Evolutionary conservation across 2,797 vertebrate genomes (phyloP).

Genomic region (Epinephelus coioides): DNA sequence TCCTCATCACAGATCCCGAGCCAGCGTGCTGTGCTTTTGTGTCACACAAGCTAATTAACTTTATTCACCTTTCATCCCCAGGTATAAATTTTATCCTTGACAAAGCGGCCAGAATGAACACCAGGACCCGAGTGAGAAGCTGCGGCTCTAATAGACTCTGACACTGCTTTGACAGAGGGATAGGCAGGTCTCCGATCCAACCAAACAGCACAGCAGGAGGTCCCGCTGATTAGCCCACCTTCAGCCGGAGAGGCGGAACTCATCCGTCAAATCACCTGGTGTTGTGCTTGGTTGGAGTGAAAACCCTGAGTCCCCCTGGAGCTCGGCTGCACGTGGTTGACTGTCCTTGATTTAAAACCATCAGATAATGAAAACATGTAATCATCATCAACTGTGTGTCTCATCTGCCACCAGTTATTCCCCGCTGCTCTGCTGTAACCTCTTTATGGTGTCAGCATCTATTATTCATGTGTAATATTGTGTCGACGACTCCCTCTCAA

Average conservation of each 20-base stretch:
- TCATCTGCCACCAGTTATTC: slow-evolving; percentile 50
- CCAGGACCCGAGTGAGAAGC: slow-evolving; percentile 23
- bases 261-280: slow-evolving; percentile 76
- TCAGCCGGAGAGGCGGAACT: slow-evolving; percentile 66
- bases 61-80: slow-evolving; percentile 29
- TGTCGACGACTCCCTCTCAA: slow-evolving; percentile 25
- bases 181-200: slow-evolving; percentile 43
- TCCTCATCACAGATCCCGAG: slow-evolving; percentile 30
- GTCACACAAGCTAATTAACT: slow-evolving; percentile 44
- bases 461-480: slow-evolving; percentile 26
- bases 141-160: slow-evolving; percentile 37
- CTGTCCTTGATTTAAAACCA: slow-evolving; percentile 69
- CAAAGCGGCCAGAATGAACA: slow-evolving; percentile 35
- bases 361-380: slow-evolving; percentile 77
- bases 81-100: slow-evolving; percentile 8
- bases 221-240: slow-evolving; percentile 68
- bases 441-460: slow-evolving; percentile 19
- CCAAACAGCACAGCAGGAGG: slow-evolving; percentile 51
- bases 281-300: slow-evolving; percentile 64
- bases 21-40: background rate
- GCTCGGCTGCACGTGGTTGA: slow-evolving; percentile 44
- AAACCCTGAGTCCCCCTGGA: slow-evolving; percentile 56
- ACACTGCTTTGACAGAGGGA: slow-evolving; percentile 52
- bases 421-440: slow-evolving; percentile 53
- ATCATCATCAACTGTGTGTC: slow-evolving; percentile 60